phyloP scores from a whole-genome alignment of 37 sponge, comb jelly and placozoan genomes.

The Diacarnus erythraeanus region DNA sequence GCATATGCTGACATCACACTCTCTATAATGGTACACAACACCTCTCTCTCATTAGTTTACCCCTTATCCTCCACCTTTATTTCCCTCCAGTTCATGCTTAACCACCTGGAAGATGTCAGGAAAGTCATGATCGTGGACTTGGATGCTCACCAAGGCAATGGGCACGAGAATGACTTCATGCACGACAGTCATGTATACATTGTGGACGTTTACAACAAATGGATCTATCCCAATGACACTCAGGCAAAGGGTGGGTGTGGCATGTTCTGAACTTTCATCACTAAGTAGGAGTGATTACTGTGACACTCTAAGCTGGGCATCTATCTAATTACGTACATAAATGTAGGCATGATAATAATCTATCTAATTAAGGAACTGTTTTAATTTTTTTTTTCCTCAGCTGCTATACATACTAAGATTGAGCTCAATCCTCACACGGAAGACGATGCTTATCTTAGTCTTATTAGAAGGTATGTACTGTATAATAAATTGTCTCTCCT shows the following conservation, averaged over 20 bases:
- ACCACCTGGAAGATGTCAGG: conserved; percentile 52
- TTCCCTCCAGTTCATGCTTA: conserved; percentile 49
- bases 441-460: conserved; percentile 40
- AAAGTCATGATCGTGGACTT: conserved; percentile 89
- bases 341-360: no score
- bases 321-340: no score
- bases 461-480: conserved; percentile 33
- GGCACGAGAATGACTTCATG: conserved; percentile 89
- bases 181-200: conserved; percentile 78
- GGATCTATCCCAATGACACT: conserved; percentile 84
- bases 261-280: no score
- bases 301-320: no score
- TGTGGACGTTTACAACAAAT: conserved; percentile 82
- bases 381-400: no score
- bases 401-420: conserved; percentile 37
- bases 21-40: conserved; percentile 49
- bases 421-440: conserved; percentile 57
- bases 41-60: not conserved
- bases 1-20: conserved; percentile 94
- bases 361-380: no score
- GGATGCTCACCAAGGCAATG: conserved; percentile 95
- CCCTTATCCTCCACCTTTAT: not conserved
- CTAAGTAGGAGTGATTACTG: no score
- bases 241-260: conserved; percentile 56
- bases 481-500: no score